These are phyloP conservation scores for Oenanthe melanoleuca DNA, from an alignment of 2,113 vertebrate genomes.

Conservation along the genomic window DNA sequence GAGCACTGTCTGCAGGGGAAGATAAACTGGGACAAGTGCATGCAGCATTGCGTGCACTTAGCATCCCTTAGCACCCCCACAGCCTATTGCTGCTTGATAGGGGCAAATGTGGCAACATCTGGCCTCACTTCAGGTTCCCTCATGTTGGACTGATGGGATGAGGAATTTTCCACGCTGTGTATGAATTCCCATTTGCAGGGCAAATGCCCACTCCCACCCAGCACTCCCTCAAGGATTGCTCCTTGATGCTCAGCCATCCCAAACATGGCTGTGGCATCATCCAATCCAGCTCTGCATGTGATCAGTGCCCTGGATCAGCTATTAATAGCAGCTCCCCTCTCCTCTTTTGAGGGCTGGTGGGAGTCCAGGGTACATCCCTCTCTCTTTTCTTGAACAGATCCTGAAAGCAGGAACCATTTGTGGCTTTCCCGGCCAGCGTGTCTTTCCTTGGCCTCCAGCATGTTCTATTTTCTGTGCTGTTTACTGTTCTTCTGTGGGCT, in stretches of 20 bases:
- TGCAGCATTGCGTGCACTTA: not conserved
- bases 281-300: not conserved
- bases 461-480: constrained; percentile 74
- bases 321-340: constrained; percentile 26
- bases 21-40: not conserved
- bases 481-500: constrained; percentile 86
- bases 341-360: not conserved
- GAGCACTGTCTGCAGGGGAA: rapidly evolving
- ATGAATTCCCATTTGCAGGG: not conserved
- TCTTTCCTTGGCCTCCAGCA: constrained; percentile 58
- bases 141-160: rapidly evolving
- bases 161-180: not conserved
- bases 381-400: constrained; percentile 48
- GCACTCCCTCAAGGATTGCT: not conserved
- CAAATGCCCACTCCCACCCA: not conserved
- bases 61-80: not conserved
- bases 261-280: not conserved
- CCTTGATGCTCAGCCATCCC: not conserved
- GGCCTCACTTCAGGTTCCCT: not conserved
- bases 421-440: constrained; percentile 5
- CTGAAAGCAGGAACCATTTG: constrained; percentile 61
- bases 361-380: not conserved
- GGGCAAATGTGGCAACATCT: not conserved
- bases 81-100: not conserved
- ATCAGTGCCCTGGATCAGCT: not conserved